Evolutionary conservation across 2,888 invertebrate species (phyloP).

Genomic region (Leptinotarsa rubiginosa): DNA sequence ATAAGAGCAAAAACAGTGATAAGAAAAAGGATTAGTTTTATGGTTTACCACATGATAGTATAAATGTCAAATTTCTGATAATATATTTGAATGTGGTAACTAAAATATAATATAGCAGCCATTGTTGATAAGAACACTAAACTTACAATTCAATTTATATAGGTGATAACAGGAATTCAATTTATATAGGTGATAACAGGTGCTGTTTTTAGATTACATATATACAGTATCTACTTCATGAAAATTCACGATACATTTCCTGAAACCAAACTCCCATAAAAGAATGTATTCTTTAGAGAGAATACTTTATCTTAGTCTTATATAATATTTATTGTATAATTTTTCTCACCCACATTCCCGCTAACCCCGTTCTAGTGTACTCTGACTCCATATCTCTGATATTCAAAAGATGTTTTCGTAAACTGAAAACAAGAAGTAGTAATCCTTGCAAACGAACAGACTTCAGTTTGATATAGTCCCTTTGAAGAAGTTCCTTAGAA

Average conservation of each 20-base stretch:
- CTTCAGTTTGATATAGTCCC: constrained; percentile 82
- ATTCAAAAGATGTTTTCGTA: constrained; percentile 83
- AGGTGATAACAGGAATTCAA: background rate
- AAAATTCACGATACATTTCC: too few species aligned
- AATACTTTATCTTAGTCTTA: too few species aligned
- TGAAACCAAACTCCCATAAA: too few species aligned
- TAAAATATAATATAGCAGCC: constrained; percentile 7
- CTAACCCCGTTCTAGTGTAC: constrained; percentile 90
- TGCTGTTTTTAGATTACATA: too few species aligned
- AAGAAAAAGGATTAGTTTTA: background rate
- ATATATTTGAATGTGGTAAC: too few species aligned
- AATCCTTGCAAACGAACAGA: constrained; percentile 87
- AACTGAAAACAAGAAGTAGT: constrained; percentile 81
- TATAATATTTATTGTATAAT: constrained; percentile 34
- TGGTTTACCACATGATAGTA: too few species aligned
- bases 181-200: background rate
- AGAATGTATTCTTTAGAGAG: too few species aligned
- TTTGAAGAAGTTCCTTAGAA: constrained; percentile 77
- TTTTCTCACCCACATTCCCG: constrained; percentile 91
- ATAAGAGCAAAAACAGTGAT: background rate
- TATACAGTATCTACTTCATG: too few species aligned
- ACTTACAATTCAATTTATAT: background rate
- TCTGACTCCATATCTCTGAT: constrained; percentile 87
- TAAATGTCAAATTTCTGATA: too few species aligned
- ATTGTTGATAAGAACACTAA: background rate